Evolutionary conservation across 1,140 invertebrate species (phyloP).

Genomic region (Temnothorax nylanderi): DNA sequence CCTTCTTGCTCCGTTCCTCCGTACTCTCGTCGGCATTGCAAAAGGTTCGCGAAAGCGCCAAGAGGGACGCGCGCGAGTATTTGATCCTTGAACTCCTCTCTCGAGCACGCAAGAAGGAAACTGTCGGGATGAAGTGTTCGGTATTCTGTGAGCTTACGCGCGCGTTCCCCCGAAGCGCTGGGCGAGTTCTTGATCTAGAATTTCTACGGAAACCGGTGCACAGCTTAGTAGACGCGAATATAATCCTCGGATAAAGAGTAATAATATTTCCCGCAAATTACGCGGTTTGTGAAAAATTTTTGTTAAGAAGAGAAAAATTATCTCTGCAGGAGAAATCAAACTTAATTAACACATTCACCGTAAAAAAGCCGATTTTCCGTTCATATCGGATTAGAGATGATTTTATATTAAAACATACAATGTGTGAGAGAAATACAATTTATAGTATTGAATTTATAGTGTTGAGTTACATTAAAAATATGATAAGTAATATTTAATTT

Average conservation of each 20-base stretch:
- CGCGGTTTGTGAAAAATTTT: neutral
- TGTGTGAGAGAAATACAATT: no score
- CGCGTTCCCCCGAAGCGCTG: neutral
- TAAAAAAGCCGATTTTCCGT: no score
- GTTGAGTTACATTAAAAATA: no score
- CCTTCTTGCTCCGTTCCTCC: neutral
- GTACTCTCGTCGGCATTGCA: neutral
- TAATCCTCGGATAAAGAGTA: neutral
- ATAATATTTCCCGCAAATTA: neutral
- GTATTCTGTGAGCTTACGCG: constrained; percentile 32
- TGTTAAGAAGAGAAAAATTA: neutral
- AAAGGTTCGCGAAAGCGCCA: constrained; percentile 16
- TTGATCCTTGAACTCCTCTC: constrained; percentile 46
- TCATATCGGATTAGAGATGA: no score
- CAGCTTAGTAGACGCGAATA: neutral
- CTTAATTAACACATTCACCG: neutral
- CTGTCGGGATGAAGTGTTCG: constrained; percentile 19
- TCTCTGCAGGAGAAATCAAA: neutral
- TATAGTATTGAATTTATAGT: no score
- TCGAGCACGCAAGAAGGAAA: constrained; percentile 24
- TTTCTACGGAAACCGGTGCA: constrained; percentile 7
- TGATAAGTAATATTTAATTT: no score
- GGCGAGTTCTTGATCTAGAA: constrained; percentile 3
- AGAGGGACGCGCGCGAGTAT: constrained; percentile 16
- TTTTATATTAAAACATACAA: no score